Evolutionary conservation across 2,888 invertebrate species (phyloP), one percentile per base, ranked within the genome.

Genomic region (Pristionchus exspectatus): DNA sequence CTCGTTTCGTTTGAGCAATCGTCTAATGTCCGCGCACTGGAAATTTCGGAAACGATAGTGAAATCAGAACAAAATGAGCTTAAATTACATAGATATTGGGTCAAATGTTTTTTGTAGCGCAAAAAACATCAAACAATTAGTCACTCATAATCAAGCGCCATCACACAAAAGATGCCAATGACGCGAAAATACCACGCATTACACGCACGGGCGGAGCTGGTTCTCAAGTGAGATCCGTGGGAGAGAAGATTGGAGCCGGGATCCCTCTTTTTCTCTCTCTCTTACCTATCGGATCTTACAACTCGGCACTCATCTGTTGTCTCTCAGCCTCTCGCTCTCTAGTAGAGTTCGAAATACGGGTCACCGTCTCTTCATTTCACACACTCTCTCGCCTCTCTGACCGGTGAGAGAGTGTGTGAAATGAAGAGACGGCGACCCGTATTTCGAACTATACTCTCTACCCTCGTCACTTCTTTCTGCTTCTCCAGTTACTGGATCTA

Each of bases 171-270:
- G 21, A 38, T 74, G 16, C 74, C 74, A 38, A 74, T 74, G 74
- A 74, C 38, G 74, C 30, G 38, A 74, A 74, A 74, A 74, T 74
- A 74, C 74, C 74, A 74, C 74, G 74, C 74, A 74, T 74, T 74
- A 74, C 74, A 74, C 74, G 63, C 3, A 21, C 10, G 10, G 38
- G 16, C 10, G 30, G 21, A 21, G 27, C 74, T 74, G 38, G 44
- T 69, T 69, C 69, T 69, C 69, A 27, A 74, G 74, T 38, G 74
- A 38, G 33, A 38, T 54, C 81, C 81, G 81, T 81, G 81, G 81
- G 81, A 81, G 50, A 54, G 21, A 44, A 77, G 81, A 81, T 81
- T 81, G 27, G 50, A 50, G 50, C 50, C 16, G 33, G 10, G 81
- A 81, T 81, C 81, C 27, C 50, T 81, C 81, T 81, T 12, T 50